Evolutionary conservation across 2,888 invertebrate genomes (phyloP), one percentile per base, ranked within the genome.

Genomic region (Calameuta filiformis): DNA sequence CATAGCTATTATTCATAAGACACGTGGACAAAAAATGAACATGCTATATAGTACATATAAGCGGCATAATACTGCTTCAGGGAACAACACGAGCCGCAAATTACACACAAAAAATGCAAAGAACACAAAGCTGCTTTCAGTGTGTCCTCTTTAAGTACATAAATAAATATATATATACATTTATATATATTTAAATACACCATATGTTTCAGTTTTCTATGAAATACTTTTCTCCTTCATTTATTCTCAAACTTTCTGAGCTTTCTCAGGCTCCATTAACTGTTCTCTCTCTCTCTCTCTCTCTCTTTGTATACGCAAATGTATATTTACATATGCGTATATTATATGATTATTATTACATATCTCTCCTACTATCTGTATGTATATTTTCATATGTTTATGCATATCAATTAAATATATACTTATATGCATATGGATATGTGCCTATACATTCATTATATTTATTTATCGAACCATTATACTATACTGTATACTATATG

Each of bases 121-220:
- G 79, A 90, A 90, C 89, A 90, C 90, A 90, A 88, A 15, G 90
- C 90, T 90, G 91, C 91, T 91, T 91, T 91, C 90, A 90, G 81
- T 91, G 91, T 91, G 85, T 89, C 90, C 87, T 89, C 87, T 88
- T 89, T 33, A 88, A 88, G 83, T 86, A 83, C 82, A 78, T 82
- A 77, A 34, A 77, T 73, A 75, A 23, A 35, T 35, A 34, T 31
- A 33, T 33, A 33, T 33, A 33, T 33, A 33, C 33, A 33, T 33
- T 33, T 33, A 33, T 33, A 33, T 33, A 33, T 33, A 33, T 33
- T 33, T 40, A 23, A 40, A 23, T 23, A 40, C 40, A 56, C 1
- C 34, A 71, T 71, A 71, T 71, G 30, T 71, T 33, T 71, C 12
- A 56, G 56, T 56, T 56, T 56, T 23, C 56, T 56, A 56, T 56